Conservation (phyloP, 2,113 vertebrate species). For the Corynorhinus townsendii region DNA sequence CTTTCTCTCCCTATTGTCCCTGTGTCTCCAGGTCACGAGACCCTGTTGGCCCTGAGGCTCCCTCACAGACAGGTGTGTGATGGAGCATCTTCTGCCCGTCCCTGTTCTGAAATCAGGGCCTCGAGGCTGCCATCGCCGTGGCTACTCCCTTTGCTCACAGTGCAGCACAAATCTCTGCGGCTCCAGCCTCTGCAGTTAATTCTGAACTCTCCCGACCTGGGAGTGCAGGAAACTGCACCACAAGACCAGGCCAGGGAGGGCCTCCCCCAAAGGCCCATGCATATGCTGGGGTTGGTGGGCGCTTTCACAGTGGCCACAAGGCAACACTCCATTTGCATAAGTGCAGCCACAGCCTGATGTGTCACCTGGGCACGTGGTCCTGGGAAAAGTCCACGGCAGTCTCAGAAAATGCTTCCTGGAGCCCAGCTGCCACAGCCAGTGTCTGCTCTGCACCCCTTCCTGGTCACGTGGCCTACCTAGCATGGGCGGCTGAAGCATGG, state of each 20-base stretch:
- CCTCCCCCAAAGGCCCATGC: fast-evolving
- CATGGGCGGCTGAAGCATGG: not conserved
- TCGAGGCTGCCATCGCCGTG: fast-evolving
- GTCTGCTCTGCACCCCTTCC: not conserved
- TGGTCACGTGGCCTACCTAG: not conserved
- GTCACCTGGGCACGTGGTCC: not conserved
- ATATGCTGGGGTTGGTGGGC: not conserved
- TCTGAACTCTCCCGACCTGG: not conserved
- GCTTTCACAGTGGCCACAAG: not conserved
- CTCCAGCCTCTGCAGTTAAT: not conserved
- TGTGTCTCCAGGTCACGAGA: not conserved
- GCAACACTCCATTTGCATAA: not conserved
- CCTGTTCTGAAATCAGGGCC: not conserved
- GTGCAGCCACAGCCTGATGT: not conserved
- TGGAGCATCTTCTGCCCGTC: fast-evolving
- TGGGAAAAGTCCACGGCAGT: not conserved
- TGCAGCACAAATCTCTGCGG: fast-evolving
- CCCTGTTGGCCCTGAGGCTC: not conserved
- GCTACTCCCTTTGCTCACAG: not conserved
- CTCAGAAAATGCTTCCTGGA: not conserved
- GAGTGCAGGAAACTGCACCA: not conserved
- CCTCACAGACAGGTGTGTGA: not conserved
- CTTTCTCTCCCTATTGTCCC: no score
- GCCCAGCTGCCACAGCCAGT: fast-evolving
- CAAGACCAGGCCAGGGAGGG: no score